Evolutionary conservation across 2,113 vertebrate species (phyloP), one percentile per base, ranked within the genome.

Genomic region (Chionomys nivalis): DNA sequence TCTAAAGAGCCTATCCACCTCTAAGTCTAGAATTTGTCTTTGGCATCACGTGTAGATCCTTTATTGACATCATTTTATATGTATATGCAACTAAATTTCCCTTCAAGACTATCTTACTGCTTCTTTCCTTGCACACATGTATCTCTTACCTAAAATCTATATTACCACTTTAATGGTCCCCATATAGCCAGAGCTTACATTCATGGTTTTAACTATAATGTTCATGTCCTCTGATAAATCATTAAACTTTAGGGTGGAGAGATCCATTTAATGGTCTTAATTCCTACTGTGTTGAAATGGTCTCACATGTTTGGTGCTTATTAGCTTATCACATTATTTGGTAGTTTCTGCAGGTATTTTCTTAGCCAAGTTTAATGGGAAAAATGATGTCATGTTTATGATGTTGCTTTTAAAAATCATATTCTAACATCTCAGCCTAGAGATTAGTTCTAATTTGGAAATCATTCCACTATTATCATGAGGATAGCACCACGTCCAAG

Each of bases 401-500:
- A 65, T 8, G 13, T 70, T 88, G 5, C 52, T 92, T 94, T 94
- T 24, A 73, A 70, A 94, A 89, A 82, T 16, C 76, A 52, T 55
- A 23, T 93, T 96, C 9, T 85, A 68, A 76, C 23, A 12, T 11
- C 5, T 91, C 49, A 2, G 61, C 16, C 93, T n/a, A 86, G 70
- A 91, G 76, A 7, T 81, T 93, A 73, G n/a, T 13, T 95, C 14
- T 78, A 66, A 73, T 92, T 89, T 92, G 28, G n/a, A 78, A 81
- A 87, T 68, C 6, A 16, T 91, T 96, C 77, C 90, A 91, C 72
- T 36, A 49, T 42, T 95, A 83, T 79, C 58, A 36, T 81, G 90
- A n/a, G 19, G 93, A 68, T 90, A 52, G 2, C 31, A 31, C 65
- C 68, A 87, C 28, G 31, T 21, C 49, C 66, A 31, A 61, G 83